These are phyloP conservation scores for Mycteria americana DNA, from an alignment of 2,797 vertebrate species.

Conservation along the genomic window DNA sequence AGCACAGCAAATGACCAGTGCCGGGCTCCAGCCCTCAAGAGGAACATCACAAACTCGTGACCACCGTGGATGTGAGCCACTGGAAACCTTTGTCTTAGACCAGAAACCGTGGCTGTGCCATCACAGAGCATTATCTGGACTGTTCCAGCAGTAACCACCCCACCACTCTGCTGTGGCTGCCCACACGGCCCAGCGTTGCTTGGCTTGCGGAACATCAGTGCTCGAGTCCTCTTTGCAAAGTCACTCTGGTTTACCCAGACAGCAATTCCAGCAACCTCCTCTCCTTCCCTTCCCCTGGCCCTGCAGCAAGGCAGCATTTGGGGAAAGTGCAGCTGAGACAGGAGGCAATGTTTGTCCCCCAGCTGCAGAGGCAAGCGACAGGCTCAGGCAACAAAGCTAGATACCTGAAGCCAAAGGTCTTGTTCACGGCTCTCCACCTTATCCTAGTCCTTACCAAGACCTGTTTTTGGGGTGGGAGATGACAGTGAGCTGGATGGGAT, in stretches of 20 bases:
- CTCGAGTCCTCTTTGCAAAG: neutral
- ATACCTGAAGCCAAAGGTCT: neutral
- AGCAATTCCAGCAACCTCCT: neutral
- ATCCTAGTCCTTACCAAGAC: neutral
- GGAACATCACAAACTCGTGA: neutral
- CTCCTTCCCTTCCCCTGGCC: neutral
- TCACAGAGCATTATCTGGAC: neutral
- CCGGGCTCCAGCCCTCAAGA: neutral
- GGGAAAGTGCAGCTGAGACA: neutral
- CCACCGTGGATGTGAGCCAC: neutral
- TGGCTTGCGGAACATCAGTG: neutral
- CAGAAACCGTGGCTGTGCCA: neutral
- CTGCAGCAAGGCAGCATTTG: neutral
- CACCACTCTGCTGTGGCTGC: neutral
- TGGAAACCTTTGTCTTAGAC: neutral
- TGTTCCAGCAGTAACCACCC: neutral
- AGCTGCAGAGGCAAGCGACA: neutral
- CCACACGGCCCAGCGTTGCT: fast-evolving
- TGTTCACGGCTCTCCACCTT: neutral
- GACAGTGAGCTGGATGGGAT: neutral
- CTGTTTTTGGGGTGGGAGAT: neutral
- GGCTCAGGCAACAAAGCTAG: neutral
- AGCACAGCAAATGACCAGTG: neutral
- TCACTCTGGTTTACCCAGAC: neutral
- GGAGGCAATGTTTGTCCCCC: neutral